Evolutionary conservation across 2,888 invertebrate genomes (phyloP).

Genomic region (Papilio gigon): DNA sequence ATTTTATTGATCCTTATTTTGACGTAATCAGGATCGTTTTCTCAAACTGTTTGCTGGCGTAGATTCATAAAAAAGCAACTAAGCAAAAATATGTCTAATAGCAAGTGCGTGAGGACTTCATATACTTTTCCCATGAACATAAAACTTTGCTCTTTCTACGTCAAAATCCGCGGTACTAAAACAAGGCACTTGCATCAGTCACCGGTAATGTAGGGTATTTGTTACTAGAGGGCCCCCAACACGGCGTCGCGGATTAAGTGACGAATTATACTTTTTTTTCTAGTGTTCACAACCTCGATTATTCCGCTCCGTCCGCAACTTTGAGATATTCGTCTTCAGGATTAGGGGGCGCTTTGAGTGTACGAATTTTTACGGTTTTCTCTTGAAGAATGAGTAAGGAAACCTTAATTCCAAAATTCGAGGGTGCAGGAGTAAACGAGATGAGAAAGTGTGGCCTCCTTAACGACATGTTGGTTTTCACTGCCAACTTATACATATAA

Average conservation of each 20-base stretch:
- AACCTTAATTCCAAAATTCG: slow-evolving; percentile 74
- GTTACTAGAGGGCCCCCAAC: slow-evolving; percentile 64
- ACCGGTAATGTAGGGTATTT: slow-evolving; percentile 71
- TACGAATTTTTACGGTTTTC: slow-evolving; percentile 76
- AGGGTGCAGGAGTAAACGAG: slow-evolving; percentile 69
- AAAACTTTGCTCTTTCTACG: slow-evolving; percentile 21
- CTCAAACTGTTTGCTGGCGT: too few relatives aligned
- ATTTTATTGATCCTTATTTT: too few relatives aligned
- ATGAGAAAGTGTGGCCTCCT: slow-evolving; percentile 53
- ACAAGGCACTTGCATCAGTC: slow-evolving; percentile 58
- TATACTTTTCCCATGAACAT: slow-evolving; percentile 8
- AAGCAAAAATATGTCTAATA: neutral
- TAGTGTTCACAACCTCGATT: slow-evolving; percentile 74
- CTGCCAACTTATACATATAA: slow-evolving; percentile 43
- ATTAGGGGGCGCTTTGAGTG: slow-evolving; percentile 72
- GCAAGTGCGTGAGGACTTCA: neutral
- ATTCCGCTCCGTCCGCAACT: slow-evolving; percentile 74
- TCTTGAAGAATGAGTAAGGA: slow-evolving; percentile 76
- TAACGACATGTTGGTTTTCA: slow-evolving; percentile 58
- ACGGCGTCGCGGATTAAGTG: slow-evolving; percentile 69
- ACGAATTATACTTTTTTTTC: slow-evolving; percentile 76
- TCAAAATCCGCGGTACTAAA: slow-evolving; percentile 24
- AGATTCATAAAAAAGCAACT: neutral
- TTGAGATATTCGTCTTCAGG: slow-evolving; percentile 80
- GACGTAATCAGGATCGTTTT: too few relatives aligned